Conservation (phyloP, 2,113 vertebrate genomes). For the Centropus bengalensis region DNA sequence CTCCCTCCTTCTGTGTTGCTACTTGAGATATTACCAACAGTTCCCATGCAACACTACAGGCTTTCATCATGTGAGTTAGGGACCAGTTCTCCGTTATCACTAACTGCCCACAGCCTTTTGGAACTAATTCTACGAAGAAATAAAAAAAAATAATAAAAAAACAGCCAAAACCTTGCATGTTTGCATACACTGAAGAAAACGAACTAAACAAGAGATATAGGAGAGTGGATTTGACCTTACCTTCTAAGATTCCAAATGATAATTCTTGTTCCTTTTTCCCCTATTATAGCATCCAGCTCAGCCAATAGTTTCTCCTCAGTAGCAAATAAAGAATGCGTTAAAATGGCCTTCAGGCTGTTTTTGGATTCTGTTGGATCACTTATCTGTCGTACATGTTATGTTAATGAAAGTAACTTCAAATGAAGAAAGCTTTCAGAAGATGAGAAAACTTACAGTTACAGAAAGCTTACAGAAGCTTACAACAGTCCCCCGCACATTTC, state of each 20-base stretch:
- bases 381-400: constrained; percentile 74
- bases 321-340: constrained; percentile 85
- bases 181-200: neutral
- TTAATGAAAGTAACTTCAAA: constrained; percentile 74
- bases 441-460: neutral
- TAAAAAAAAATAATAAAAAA: no score
- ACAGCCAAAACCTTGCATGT: neutral
- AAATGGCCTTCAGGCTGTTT: constrained; percentile 86
- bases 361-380: constrained; percentile 74
- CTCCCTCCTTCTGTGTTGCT: neutral
- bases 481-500: neutral
- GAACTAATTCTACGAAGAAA: neutral
- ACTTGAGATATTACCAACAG: neutral
- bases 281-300: constrained; percentile 83
- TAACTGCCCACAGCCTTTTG: neutral
- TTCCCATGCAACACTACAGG: neutral
- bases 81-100: neutral
- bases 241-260: constrained; percentile 96
- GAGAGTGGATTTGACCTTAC: constrained; percentile 61
- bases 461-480: no score
- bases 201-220: neutral
- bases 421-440: neutral
- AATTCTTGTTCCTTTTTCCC: constrained; percentile 88
- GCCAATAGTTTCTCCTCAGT: constrained; percentile 80
- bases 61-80: neutral